Percentiles rank a stretch among this genome's conserved stretches.
Conservation (phyloP, 2,113 vertebrate species). For the Triplophysa rosa region DNA sequence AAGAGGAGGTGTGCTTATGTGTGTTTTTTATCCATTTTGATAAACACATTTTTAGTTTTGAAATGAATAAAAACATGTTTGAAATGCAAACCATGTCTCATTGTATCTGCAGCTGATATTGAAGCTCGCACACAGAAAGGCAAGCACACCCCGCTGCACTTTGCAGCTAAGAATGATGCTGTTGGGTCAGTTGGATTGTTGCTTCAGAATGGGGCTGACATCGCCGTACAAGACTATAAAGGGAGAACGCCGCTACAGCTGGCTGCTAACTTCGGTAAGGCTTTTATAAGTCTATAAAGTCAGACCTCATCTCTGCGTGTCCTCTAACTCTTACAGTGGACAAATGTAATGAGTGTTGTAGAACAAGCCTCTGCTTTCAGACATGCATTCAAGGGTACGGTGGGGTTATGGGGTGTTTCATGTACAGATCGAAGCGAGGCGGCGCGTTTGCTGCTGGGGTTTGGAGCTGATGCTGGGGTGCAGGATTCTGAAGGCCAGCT, state of each 20-base stretch:
- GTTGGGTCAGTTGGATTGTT: conserved; percentile 57
- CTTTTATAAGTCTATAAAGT: conserved; percentile 1
- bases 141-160: conserved; percentile 70
- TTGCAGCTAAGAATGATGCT: conserved; percentile 69
- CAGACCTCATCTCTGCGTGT: neutral
- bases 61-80: no score
- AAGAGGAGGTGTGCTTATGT: conserved; percentile 55
- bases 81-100: neutral
- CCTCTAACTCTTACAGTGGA: neutral
- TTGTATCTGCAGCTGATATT: conserved; percentile 55
- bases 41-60: no score
- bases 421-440: conserved; percentile 65
- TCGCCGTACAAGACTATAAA: conserved; percentile 65
- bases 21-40: neutral
- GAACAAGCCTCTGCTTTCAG: neutral
- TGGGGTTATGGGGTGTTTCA: neutral
- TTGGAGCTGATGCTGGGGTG: conserved; percentile 65
- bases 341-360: neutral
- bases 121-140: conserved; percentile 57
- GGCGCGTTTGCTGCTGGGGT: conserved; percentile 61
- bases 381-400: neutral
- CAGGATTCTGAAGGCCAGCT: conserved; percentile 69
- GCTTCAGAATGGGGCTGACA: conserved; percentile 60
- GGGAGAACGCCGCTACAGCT: conserved; percentile 68
- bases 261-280: conserved; percentile 65